Base-by-base conservation (phyloP, 2,113 vertebrate genomes). In the Anarhynchus alexandrinus region DNA sequence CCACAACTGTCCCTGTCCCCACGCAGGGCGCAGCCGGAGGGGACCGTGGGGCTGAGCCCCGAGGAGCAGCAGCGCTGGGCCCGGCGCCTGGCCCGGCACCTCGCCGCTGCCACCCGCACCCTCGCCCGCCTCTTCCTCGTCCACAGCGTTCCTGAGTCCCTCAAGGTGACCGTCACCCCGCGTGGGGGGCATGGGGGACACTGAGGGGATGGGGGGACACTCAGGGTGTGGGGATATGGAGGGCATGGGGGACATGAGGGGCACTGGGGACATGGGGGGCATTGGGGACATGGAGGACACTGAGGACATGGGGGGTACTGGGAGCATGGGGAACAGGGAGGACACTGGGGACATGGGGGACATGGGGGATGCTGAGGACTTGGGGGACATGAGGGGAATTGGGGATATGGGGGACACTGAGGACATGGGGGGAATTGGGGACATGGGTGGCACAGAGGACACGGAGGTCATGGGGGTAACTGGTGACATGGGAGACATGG, bases 71-170 rank as follows among this genome's bases (percentile, higher is more conserved):
- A 99, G 42, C 93, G 73, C 47, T 95, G 97, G 73, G 98, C 98
- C 30, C 97, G 97, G 90, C 98, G 97, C 95, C 96, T 97, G 27
- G 97, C 99, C 25, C 86, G 97, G 59, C 94, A 97, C 26, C 29
- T 87, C 70, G 91, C 98, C 78, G 97, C 98, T 12, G 96, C 97
- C 7, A 64, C 97, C 20, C 97, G 97, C 25, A 94, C 98, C 83
- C 96, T 99, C 74, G 98, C 98, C 88, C 98, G 96, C 81, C 98
- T 99, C 88, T 95, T 99, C 93, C 98, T 99, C 43, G 99, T 99
- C 18, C 97, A 97, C 76, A 98, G 98, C 95, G 90, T 99, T 47
- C 98, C 99, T 77, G 98, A 99, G 82, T 99, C 99, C 40, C 96
- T 99, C 32, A 99, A 99, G 99, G 99, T 99, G 94, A 97, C 34